Evolutionary conservation across 2,888 invertebrate species (phyloP), one percentile per base, ranked within the genome.

Genomic region (Drosophila colorata): DNA sequence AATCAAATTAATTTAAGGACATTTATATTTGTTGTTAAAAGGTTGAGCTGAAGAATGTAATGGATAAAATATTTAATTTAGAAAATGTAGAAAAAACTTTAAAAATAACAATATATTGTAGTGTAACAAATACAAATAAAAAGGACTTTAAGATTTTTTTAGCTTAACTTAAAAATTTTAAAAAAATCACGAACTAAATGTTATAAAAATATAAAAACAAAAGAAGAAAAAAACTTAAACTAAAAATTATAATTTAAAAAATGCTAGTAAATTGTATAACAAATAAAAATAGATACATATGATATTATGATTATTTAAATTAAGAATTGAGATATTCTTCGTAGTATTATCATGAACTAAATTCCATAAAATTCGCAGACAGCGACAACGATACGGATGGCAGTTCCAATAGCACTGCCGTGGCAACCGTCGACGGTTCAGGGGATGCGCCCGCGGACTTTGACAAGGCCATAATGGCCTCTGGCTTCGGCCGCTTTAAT

Each of bases 401-500:
- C 0, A 55, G 61, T 53, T 74, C 69, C 0, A 69, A 78, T 47
- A 68, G 63, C n/a, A 75, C 69, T 1, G 60, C 48, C 2, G 69
- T 57, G 13, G 63, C 47, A 2, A 31, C 46, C 0, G 18, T 16
- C 1, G 41, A 20, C 1, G 14, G 40, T 2, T 8, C 69, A 23
- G 66, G 63, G 20, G 67, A 80, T 49, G 85, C 78, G n/a, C 90
- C 90, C 0, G 94, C 94, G 0, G 94, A 95, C 88, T 96, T 96
- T 90, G 96, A 96, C 82, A 93, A 93, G n/a, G 96, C 96, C 0
- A 95, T 96, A 37, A 92, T 93, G 0, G 94, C 94, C 1, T 94
- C 95, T 0, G 94, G 95, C 43, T 96, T 95, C 82, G 96, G 96
- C 16, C 92, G 93, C 74, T 96, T 95, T 92, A 96, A 97, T 91